A percentile compares a stretch with the other conserved stretches of the same genome.
Conservation (phyloP, 2,888 invertebrate genomes). For the Oscheius sp. region DNA sequence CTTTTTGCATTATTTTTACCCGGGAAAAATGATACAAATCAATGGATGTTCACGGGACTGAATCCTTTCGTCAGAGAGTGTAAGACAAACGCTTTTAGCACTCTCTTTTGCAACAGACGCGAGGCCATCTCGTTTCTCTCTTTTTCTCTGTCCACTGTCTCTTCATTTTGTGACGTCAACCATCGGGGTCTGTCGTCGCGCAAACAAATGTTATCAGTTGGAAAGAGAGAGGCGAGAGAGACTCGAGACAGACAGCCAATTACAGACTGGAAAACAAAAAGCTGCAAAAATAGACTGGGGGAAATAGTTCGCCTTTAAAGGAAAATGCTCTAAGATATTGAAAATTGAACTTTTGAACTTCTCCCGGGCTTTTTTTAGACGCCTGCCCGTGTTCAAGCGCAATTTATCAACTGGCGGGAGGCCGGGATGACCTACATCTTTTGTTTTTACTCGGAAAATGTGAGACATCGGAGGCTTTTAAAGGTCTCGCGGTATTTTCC, state of each 20-base stretch:
- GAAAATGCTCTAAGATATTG: not conserved
- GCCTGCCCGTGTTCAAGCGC: not conserved
- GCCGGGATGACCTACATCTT: not conserved
- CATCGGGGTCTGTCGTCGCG: slow-evolving; percentile 6
- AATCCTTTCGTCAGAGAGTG: too few species aligned
- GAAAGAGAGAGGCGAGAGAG: not conserved
- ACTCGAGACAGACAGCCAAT: slow-evolving; percentile 3
- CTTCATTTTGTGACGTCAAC: slow-evolving; percentile 22
- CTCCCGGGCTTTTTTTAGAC: not conserved
- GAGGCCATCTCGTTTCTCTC: not conserved
- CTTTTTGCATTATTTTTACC: not conserved
- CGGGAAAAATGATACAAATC: not conserved
- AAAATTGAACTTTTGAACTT: not conserved
- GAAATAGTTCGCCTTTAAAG: not conserved
- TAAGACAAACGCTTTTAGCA: slow-evolving; percentile 16
- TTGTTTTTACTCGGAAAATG: too few species aligned
- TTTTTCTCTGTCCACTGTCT: not conserved
- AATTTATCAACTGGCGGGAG: not conserved
- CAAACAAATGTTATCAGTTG: slow-evolving; percentile 34
- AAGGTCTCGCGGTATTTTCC: too few species aligned
- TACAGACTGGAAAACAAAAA: slow-evolving; percentile 24
- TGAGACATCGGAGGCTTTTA: too few species aligned
- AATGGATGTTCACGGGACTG: slow-evolving; percentile 1
- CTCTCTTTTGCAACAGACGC: slow-evolving; percentile 11
- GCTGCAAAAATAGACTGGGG: slow-evolving; percentile 10